Conservation (phyloP, 2,797 vertebrate genomes). For the Malacoraja senta region DNA sequence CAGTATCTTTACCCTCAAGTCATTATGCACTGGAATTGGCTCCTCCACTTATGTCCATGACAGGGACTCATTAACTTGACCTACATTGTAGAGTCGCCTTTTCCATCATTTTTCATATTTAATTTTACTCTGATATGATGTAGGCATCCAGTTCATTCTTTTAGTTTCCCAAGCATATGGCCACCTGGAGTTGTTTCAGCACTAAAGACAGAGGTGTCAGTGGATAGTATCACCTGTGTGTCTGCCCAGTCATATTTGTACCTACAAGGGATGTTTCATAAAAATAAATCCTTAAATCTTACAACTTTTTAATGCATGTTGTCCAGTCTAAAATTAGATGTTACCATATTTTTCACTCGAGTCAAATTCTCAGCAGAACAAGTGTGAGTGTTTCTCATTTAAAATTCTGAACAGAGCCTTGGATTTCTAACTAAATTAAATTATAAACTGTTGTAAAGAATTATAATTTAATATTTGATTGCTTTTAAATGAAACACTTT, state of each 20-base stretch:
- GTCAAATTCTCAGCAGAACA: slow-evolving; percentile 31
- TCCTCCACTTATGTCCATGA: background rate
- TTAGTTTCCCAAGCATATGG: background rate
- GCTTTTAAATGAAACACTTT: background rate
- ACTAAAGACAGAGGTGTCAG: background rate
- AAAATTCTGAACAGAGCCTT: background rate
- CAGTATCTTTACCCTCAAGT: background rate
- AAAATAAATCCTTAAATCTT: background rate
- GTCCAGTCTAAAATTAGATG: background rate
- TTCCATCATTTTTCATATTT: background rate
- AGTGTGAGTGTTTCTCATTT: background rate
- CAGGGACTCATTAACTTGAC: background rate
- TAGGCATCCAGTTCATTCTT: background rate
- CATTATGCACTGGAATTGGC: background rate
- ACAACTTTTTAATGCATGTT: background rate
- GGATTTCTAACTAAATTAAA: background rate
- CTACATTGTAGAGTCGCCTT: background rate
- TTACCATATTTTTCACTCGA: background rate
- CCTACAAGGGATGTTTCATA: background rate
- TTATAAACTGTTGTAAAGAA: background rate
- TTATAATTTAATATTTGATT: background rate
- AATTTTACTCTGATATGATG: background rate
- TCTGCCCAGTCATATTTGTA: background rate
- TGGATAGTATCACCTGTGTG: background rate
- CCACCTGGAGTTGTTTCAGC: background rate